A percentile compares a stretch with the other conserved stretches of the same genome.
phyloP scores from a whole-genome alignment of 1,140 invertebrate species.

The Formica selysi region DNA sequence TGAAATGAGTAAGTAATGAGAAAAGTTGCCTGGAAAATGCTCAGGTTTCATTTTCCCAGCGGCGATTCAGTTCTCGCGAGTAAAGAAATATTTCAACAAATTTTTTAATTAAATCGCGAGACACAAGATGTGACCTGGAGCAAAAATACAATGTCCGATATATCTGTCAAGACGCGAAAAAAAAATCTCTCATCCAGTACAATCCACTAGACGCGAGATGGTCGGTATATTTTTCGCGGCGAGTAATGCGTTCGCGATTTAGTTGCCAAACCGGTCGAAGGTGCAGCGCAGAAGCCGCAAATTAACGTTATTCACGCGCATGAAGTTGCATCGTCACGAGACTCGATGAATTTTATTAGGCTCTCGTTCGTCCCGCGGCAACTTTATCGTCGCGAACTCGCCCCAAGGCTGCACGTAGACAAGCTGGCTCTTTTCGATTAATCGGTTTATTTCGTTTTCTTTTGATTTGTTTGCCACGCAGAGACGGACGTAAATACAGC shows the following conservation, averaged over 20 bases:
- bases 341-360: constrained; percentile 61
- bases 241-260: constrained; percentile 50
- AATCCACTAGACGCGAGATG: constrained; percentile 5
- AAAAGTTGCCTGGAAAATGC: neutral
- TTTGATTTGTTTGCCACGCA: constrained; percentile 25
- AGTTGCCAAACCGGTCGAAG: constrained; percentile 57
- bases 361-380: constrained; percentile 54
- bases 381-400: constrained; percentile 43
- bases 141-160: neutral
- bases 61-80: neutral
- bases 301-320: constrained; percentile 57
- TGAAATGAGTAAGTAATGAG: neutral
- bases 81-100: too few relatives aligned
- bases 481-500: constrained; percentile 32
- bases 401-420: constrained; percentile 55
- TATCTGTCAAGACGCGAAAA: too few relatives aligned
- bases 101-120: constrained; percentile 25
- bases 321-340: constrained; percentile 56
- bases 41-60: neutral
- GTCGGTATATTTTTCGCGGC: constrained; percentile 34
- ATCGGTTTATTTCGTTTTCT: constrained; percentile 44
- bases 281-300: constrained; percentile 56
- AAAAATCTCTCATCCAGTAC: neutral
- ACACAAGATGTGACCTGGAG: neutral
- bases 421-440: constrained; percentile 45